phyloP scores from a whole-genome alignment of 64 coral and sea anemone genomes.

The Porites lutea region DNA sequence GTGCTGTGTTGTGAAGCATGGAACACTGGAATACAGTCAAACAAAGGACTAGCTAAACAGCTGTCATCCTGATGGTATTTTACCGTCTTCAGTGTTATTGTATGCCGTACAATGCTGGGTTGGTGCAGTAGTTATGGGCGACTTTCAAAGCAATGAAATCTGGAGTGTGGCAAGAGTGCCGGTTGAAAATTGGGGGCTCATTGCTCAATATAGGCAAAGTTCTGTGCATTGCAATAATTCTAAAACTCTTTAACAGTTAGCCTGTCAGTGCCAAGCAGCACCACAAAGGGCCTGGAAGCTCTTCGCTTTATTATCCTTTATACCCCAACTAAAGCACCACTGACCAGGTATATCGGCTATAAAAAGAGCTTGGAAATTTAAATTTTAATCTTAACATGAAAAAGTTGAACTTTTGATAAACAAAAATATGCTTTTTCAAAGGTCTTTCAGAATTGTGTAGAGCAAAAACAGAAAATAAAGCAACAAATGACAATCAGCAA shows the following conservation, averaged over 20 bases:
- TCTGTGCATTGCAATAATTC: background rate
- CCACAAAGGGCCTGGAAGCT: slow-evolving; percentile 11
- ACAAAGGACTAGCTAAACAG: background rate
- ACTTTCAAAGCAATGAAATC: background rate
- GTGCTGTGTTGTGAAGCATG: too few relatives aligned
- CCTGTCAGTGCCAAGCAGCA: slow-evolving; percentile 9
- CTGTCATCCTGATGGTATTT: background rate
- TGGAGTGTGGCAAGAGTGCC: background rate
- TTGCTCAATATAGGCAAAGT: background rate
- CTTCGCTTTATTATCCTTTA: slow-evolving; percentile 8
- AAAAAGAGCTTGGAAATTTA: slow-evolving; percentile 9
- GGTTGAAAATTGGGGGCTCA: background rate
- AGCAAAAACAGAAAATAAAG: too few relatives aligned
- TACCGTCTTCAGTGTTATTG: background rate
- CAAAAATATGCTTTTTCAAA: background rate
- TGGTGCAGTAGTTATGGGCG: background rate
- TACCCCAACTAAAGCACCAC: slow-evolving; percentile 6
- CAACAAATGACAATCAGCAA: too few relatives aligned
- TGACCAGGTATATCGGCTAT: slow-evolving; percentile 15
- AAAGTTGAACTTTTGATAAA: slow-evolving; percentile 7
- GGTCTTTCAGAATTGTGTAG: too few relatives aligned
- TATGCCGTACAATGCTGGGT: background rate
- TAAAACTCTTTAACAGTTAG: background rate
- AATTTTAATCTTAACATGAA: slow-evolving; percentile 18
- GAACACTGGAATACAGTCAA: too few relatives aligned